Evolutionary conservation across 2,888 invertebrate genomes (phyloP).

Genomic region (Cerceris rybyensis): DNA sequence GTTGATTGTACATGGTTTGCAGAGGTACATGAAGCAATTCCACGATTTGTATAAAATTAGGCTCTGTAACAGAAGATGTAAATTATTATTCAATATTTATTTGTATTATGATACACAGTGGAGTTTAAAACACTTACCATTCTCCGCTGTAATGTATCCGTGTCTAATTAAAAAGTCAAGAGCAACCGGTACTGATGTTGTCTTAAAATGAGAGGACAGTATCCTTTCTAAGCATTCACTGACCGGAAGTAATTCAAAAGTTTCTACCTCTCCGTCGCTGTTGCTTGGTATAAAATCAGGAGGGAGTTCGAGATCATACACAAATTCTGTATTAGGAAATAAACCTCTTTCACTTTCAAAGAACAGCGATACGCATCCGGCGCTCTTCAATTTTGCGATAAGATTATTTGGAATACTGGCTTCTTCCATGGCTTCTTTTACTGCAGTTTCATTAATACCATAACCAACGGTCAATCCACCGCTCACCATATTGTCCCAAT

Average conservation of each 20-base stretch:
- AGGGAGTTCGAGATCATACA: conserved; percentile 96
- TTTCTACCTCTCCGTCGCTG: conserved; percentile 96
- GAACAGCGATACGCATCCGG: conserved; percentile 94
- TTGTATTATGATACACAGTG: no score
- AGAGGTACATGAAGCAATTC: conserved; percentile 94
- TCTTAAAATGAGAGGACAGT: conserved; percentile 93
- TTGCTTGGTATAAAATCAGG: conserved; percentile 95
- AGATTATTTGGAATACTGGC: conserved; percentile 93
- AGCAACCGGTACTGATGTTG: conserved; percentile 95
- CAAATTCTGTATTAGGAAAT: conserved; percentile 97
- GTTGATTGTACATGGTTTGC: conserved; percentile 90
- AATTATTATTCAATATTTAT: conserved; percentile 22
- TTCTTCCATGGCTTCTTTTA: conserved; percentile 97
- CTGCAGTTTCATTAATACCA: conserved; percentile 93
- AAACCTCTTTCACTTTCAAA: conserved; percentile 96
- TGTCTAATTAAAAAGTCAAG: conserved; percentile 96
- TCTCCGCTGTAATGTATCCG: conserved; percentile 94
- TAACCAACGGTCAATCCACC: conserved; percentile 95
- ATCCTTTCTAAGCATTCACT: conserved; percentile 92
- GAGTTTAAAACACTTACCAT: conserved; percentile 84
- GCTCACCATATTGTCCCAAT: conserved; percentile 98
- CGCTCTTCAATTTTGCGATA: conserved; percentile 89
- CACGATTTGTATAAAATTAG: conserved; percentile 91
- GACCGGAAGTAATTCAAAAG: conserved; percentile 93
- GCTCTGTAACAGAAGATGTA: conserved; percentile 86